Base-by-base conservation (phyloP, 2,797 vertebrate genomes). In the Morelia viridis region DNA sequence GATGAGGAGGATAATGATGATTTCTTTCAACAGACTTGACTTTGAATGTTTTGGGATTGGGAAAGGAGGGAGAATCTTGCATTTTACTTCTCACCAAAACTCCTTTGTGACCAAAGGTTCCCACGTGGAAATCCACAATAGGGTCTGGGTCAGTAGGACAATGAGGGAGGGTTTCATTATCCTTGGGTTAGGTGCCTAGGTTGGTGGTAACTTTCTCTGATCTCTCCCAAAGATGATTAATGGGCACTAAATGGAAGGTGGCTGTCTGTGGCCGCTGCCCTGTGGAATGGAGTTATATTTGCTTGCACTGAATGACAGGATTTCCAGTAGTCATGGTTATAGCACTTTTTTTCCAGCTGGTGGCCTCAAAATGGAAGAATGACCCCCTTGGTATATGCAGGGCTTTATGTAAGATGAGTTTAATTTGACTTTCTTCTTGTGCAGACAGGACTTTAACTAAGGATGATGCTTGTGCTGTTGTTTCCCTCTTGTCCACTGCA, bases 401-500 rank as follows among this genome's bases (percentile, higher is more conserved):
- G 56, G n/a, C 57, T 53, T 53, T 57, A 31, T n/a, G 46, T 17
- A 64, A 24, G 15, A 19, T 3, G 5, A 0, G 7, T 87, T 89
- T 92, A 5, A 0, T 19, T 88, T 91, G 89, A 57, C 58, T n/a
- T 83, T 53, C 87, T 91, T 46, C 3, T 0, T 92, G 35, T 31
- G 1, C 93, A 50, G 5, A 19, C 26, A 83, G 90, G 89, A 85
- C 61, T 62, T 87, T 26, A 60, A 41, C 71, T 89, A 85, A 64
- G 91, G 22, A 0, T 0, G 35, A 86, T 84, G 83, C 91, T 64
- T n/a, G 80, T 89, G 0, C 92, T 93, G 76, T 91, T 76, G 0
- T 0, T 10, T 90, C 64, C 76, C 62, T 94, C 95, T 0, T 93
- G 88, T 92, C 93, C 19, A 68, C 93, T 93, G 94, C 93, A 87